These are phyloP conservation scores for Dynastes maya DNA, from an alignment of 2,888 invertebrate species.

Conservation along the genomic window DNA sequence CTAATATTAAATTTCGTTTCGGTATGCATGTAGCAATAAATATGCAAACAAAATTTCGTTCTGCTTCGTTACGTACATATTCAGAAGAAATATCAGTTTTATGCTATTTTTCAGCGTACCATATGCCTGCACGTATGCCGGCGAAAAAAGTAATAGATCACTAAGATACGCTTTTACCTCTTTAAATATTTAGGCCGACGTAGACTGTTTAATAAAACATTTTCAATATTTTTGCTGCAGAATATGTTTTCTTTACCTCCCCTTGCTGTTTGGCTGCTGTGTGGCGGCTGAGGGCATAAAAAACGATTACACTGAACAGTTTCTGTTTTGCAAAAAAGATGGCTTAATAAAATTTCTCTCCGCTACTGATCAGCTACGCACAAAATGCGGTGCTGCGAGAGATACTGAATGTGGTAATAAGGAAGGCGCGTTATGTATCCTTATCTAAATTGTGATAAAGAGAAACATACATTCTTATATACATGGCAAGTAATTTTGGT, in stretches of 20 bases:
- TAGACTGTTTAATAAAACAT: slow-evolving; percentile 21
- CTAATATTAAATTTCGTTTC: slow-evolving; percentile 1
- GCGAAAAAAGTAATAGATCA: slow-evolving; percentile 13
- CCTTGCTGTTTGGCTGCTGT: not conserved
- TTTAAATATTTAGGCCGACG: slow-evolving; percentile 26
- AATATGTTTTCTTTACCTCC: slow-evolving; percentile 1
- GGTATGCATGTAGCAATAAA: not conserved
- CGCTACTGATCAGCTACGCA: slow-evolving; percentile 13
- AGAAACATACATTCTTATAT: slow-evolving; percentile 4
- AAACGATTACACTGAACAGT: slow-evolving; percentile 14
- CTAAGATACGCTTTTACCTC: slow-evolving; percentile 16
- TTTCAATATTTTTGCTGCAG: slow-evolving; percentile 23
- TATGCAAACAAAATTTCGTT: slow-evolving; percentile 10
- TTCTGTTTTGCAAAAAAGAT: slow-evolving; percentile 18
- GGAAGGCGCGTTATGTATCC: slow-evolving; percentile 3
- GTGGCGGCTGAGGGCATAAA: slow-evolving; percentile 3
- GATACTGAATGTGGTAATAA: not conserved
- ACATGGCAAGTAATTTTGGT: slow-evolving; percentile 7
- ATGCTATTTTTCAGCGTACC: not conserved
- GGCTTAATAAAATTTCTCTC: slow-evolving; percentile 19
- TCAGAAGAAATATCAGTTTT: slow-evolving; percentile 1
- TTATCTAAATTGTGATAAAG: slow-evolving; percentile 11
- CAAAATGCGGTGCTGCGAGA: not conserved
- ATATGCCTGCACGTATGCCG: not conserved
- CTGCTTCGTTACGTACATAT: not conserved